A percentile compares a stretch with the other conserved stretches of the same genome.
phyloP scores from a whole-genome alignment of 1,140 invertebrate species.

The Hesperophylax magnus region DNA sequence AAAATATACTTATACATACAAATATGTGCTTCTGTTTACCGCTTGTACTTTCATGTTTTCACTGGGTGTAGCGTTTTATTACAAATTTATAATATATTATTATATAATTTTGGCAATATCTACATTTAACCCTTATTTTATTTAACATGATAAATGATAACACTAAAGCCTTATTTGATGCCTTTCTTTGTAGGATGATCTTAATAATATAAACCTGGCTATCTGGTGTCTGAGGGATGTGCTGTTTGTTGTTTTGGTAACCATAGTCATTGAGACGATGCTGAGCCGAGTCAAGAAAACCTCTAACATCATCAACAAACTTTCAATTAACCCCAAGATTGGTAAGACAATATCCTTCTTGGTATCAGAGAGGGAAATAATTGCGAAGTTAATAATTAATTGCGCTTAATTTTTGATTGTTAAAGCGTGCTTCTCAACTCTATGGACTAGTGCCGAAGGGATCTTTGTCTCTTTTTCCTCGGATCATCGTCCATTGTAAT shows the following conservation, averaged over 20 bases:
- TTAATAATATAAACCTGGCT: constrained; percentile 25
- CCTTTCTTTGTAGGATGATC: constrained; percentile 30
- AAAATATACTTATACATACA: too few species aligned
- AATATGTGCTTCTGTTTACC: too few species aligned
- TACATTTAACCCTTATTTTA: too few species aligned
- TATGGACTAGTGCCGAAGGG: too few species aligned
- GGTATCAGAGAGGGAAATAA: too few species aligned
- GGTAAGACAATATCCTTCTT: constrained; percentile 24
- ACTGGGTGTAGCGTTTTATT: not conserved
- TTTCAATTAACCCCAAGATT: constrained; percentile 52
- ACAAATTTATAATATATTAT: not conserved
- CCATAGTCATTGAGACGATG: constrained; percentile 43
- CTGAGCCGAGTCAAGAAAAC: constrained; percentile 49
- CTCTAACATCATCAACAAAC: constrained; percentile 52
- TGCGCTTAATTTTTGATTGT: too few species aligned
- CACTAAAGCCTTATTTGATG: not conserved
- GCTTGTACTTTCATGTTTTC: not conserved
- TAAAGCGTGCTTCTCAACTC: too few species aligned
- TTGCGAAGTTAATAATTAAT: too few species aligned
- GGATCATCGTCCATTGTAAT: too few species aligned
- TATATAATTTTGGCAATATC: not conserved
- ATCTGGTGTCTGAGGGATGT: constrained; percentile 49
- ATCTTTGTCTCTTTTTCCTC: too few species aligned
- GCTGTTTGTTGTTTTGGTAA: constrained; percentile 47
- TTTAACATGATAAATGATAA: too few species aligned